Base-by-base conservation (phyloP, 1,140 invertebrate genomes). In the Zaprionus africanus region DNA sequence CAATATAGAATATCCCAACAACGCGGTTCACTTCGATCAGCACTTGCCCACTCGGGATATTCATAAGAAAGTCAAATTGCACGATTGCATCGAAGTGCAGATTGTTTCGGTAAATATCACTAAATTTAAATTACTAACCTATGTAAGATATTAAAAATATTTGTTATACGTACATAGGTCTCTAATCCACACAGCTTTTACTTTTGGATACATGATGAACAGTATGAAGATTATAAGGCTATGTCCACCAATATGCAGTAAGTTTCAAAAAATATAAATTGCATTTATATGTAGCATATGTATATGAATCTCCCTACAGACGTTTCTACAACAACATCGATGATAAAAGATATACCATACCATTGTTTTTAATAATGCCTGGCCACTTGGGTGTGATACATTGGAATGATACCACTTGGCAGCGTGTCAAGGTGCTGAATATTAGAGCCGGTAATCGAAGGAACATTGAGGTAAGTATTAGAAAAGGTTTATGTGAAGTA, bases 201-300 rank as follows among this genome's bases (percentile, higher is more conserved):
- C 19, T 92, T 92, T 53, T 90, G 90, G 76, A 46, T 85, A 41
- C 53, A 77, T 7, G 77, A 92, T 26, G 59, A 81, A 1, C 54
- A 82, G 4, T 69, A 59, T 11, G 54, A 88, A 28, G 53, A 82
- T 7, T 80, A 90, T 36, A 73, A 61, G 12, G 26, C 31, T 4
- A 70, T 90, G 60, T 61, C 26, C 43, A 12, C 1, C 7, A 77
- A 79, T 9, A 90, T 92, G 77, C 90, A 92, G 91, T 88, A 61
- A 66, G 82, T 59, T 26, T 4, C 9, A 5, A 6, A 41, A 9
- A 3, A 36, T 17, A 0, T 12, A 1, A 11, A 28, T 26, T 36
- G 13, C 19, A 4, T n/a, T 11, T 7, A 41, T n/a, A n/a, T n/a
- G n/a, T n/a, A n/a, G n/a, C n/a, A n/a, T n/a, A n/a, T n/a, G n/a